Conservation (phyloP, 2,113 vertebrate species). For the Halichoeres trimaculatus region DNA sequence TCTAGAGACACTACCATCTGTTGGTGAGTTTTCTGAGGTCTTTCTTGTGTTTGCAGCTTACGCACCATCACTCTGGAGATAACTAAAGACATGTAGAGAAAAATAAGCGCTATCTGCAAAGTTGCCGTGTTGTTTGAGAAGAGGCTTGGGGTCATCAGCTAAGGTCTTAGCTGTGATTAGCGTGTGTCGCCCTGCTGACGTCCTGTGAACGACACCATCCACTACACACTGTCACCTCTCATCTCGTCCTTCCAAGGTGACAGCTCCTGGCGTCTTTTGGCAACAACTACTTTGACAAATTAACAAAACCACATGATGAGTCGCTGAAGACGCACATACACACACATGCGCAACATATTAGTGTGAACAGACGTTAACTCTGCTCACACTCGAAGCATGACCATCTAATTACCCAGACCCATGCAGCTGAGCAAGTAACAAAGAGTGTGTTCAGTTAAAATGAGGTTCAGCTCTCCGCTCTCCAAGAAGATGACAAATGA, state of each 20-base stretch:
- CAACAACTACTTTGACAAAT: constrained; percentile 71
- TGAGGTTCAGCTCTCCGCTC: too few species aligned
- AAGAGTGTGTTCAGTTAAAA: constrained; percentile 57
- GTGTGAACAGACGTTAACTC: constrained; percentile 47
- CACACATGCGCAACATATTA: constrained; percentile 16
- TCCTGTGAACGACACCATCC: constrained; percentile 55
- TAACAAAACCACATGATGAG: constrained; percentile 69
- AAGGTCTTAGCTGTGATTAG: constrained; percentile 60
- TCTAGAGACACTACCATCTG: constrained; percentile 49
- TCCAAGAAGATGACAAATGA: too few species aligned
- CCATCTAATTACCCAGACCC: constrained; percentile 71
- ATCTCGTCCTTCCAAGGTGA: constrained; percentile 78
- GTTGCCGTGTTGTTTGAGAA: constrained; percentile 1
- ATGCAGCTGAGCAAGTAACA: constrained; percentile 61
- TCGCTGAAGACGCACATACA: constrained; percentile 30
- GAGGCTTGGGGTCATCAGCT: constrained; percentile 27
- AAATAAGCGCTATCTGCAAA: constrained; percentile 1
- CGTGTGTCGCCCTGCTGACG: constrained; percentile 35
- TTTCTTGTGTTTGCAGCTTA: too few species aligned
- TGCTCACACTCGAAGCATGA: constrained; percentile 47
- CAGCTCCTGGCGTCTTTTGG: constrained; percentile 70
- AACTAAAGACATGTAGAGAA: constrained; percentile 25
- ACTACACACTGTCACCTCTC: constrained; percentile 44
- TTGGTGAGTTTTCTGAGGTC: too few species aligned
- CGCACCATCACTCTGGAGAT: constrained; percentile 54